Conservation (phyloP, 2,113 vertebrate species). For the Tyrannus savana region DNA sequence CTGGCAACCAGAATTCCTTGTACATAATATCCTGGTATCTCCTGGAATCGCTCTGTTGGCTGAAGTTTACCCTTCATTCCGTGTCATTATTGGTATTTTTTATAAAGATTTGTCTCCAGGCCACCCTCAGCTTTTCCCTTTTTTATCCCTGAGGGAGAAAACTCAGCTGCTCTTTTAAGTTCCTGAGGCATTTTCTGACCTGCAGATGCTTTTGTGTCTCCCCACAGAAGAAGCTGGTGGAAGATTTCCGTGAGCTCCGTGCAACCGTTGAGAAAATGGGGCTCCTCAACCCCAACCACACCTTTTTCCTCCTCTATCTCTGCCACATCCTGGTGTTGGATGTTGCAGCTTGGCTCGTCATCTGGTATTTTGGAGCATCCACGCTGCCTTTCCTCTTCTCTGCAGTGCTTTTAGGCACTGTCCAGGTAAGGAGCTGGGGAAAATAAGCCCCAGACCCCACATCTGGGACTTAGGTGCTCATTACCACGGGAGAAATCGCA, state of each 20-base stretch:
- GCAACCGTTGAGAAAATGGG: constrained; percentile 75
- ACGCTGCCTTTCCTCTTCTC: constrained; percentile 70
- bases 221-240: constrained; percentile 69
- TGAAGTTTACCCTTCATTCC: not conserved
- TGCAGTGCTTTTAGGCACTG: constrained; percentile 73
- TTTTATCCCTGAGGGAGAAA: not conserved
- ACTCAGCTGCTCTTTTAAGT: accelerated
- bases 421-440: constrained; percentile 69
- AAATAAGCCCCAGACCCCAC: not conserved
- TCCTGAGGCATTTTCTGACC: not conserved
- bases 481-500: too few relatives aligned
- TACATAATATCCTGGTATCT: not conserved
- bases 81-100: not conserved
- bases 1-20: not conserved
- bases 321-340: constrained; percentile 81
- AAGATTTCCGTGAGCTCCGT: constrained; percentile 80
- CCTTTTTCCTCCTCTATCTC: constrained; percentile 76
- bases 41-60: not conserved
- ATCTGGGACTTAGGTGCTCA: not conserved
- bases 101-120: not conserved
- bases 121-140: not conserved
- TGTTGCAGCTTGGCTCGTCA: constrained; percentile 73
- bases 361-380: constrained; percentile 78
- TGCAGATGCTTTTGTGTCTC: not conserved
- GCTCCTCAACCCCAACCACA: constrained; percentile 69